Evolutionary conservation across 1,140 invertebrate species (phyloP).

Genomic region (Drosophila yakuba): DNA sequence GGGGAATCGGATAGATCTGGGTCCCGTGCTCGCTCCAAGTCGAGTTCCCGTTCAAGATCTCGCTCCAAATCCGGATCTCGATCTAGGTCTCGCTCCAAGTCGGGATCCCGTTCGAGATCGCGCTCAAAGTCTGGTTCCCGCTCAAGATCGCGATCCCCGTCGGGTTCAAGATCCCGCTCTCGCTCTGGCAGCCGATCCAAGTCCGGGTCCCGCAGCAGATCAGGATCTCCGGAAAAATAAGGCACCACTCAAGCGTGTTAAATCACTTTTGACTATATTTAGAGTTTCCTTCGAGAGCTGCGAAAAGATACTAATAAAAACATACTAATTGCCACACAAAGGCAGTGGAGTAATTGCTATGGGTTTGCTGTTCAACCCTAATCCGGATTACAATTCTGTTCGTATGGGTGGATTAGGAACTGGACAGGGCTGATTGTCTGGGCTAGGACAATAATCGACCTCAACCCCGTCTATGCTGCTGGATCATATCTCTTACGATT

Average conservation of each 20-base stretch:
- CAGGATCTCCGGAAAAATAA: slow-evolving; percentile 30
- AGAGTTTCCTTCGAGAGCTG: slow-evolving; percentile 36
- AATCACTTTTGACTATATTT: slow-evolving; percentile 45
- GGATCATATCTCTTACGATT: slow-evolving; percentile 87
- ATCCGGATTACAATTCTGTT: neutral
- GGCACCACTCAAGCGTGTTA: neutral
- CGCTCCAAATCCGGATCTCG: slow-evolving; percentile 55
- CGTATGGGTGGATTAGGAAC: neutral
- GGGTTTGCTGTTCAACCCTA: neutral
- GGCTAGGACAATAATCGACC: neutral
- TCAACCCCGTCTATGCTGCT: slow-evolving; percentile 60
- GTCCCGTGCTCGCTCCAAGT: slow-evolving; percentile 78
- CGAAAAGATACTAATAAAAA: slow-evolving; percentile 37
- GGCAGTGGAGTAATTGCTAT: slow-evolving; percentile 12
- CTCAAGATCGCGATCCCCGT: slow-evolving; percentile 74
- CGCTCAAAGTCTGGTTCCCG: slow-evolving; percentile 79
- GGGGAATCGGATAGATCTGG: slow-evolving; percentile 75
- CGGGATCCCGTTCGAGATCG: slow-evolving; percentile 79
- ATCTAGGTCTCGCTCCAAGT: slow-evolving; percentile 64
- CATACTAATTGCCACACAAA: slow-evolving; percentile 21
- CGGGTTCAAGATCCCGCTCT: slow-evolving; percentile 68
- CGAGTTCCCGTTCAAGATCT: slow-evolving; percentile 53
- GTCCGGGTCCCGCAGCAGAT: slow-evolving; percentile 76
- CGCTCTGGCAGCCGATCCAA: slow-evolving; percentile 50
- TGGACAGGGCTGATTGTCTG: slow-evolving; percentile 2